Evolutionary conservation across 2,113 vertebrate genomes (phyloP).

Genomic region (Mormyrus lacerda): DNA sequence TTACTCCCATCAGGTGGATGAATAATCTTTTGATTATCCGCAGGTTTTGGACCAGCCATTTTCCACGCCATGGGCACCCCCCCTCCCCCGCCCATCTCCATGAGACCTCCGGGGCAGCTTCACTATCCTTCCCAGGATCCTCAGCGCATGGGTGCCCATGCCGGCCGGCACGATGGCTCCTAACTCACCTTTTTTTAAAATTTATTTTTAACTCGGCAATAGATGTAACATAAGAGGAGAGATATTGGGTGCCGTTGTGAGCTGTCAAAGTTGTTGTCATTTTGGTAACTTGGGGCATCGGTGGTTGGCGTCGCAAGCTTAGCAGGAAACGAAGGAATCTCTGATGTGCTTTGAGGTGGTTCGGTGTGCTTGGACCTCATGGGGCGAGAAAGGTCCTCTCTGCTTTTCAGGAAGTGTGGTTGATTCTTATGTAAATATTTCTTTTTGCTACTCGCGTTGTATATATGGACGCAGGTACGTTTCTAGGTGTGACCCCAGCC

Average conservation of each 20-base stretch:
- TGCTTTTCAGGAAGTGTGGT: not conserved
- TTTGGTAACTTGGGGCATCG: not conserved
- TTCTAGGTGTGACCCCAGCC: not conserved
- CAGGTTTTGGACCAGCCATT: constrained; percentile 81
- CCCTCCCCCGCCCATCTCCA: constrained; percentile 74
- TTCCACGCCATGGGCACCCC: constrained; percentile 74
- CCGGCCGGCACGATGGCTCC: constrained; percentile 71
- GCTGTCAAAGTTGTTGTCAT: not conserved
- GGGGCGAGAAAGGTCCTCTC: not conserved
- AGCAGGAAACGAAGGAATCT: not conserved
- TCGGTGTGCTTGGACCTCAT: not conserved
- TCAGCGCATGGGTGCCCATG: constrained; percentile 90
- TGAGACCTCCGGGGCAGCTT: constrained; percentile 88
- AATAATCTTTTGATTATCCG: not conserved
- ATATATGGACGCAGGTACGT: not conserved
- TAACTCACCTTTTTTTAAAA: not conserved
- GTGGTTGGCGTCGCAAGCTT: not conserved
- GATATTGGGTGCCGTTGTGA: not conserved
- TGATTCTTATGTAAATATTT: not conserved
- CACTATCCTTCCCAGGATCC: constrained; percentile 95
- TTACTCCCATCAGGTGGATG: not conserved
- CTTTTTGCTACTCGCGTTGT: not conserved
- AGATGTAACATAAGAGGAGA: not conserved
- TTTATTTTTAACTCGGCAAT: not conserved
- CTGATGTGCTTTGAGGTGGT: not conserved